phyloP scores from a whole-genome alignment of 2,797 vertebrate species.

The Chrysocyon brachyurus region DNA sequence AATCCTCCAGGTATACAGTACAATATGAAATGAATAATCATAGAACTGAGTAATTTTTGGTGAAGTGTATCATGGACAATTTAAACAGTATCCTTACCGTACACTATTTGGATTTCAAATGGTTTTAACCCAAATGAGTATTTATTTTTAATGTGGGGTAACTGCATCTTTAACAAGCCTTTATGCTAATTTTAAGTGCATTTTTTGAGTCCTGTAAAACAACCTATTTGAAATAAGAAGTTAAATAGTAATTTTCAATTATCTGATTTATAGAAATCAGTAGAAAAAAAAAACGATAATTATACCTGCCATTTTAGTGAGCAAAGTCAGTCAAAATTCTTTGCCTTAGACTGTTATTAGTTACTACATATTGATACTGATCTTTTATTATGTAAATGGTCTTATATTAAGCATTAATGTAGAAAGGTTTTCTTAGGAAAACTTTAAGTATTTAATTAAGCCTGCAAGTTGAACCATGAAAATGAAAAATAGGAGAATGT shows the following conservation, averaged over 20 bases:
- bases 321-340: neutral
- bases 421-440: slow-evolving; percentile 39
- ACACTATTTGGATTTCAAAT: neutral
- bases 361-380: neutral
- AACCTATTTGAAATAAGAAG: neutral
- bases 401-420: neutral
- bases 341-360: neutral
- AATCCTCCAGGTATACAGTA: neutral
- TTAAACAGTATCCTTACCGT: neutral
- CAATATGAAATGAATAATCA: neutral
- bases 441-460: neutral
- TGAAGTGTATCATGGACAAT: neutral
- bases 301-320: neutral
- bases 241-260: neutral
- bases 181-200: neutral
- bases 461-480: neutral
- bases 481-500: neutral
- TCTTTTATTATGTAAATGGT: neutral
- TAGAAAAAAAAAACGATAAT: neutral
- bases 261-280: neutral
- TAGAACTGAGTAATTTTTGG: neutral
- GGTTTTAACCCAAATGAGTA: neutral
- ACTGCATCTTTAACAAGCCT: neutral
- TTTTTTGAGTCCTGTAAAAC: neutral
- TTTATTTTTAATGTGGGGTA: slow-evolving; percentile 10